phyloP scores from a whole-genome alignment of 2,113 vertebrate genomes.

The Echinops telfairi region DNA sequence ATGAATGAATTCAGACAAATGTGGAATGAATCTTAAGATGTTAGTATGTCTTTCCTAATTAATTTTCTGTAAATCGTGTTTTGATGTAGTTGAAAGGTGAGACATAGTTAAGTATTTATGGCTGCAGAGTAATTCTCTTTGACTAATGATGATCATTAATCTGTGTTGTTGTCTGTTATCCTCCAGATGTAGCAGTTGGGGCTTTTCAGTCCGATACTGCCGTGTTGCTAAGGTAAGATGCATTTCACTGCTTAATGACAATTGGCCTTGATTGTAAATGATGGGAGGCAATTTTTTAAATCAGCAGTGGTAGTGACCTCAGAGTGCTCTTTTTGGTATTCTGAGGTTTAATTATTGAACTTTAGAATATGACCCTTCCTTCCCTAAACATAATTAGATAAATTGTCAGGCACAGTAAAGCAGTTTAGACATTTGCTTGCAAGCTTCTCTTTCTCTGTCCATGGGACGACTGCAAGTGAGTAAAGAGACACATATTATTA shows the following conservation, averaged over 20 bases:
- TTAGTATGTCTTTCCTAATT: conserved; percentile 55
- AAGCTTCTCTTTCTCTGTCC: conserved; percentile 11
- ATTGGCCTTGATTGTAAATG: conserved; percentile 64
- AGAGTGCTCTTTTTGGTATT: conserved; percentile 51
- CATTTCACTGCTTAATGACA: conserved; percentile 60
- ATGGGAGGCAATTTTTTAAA: conserved; percentile 63
- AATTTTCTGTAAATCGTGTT: conserved; percentile 73
- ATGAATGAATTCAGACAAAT: conserved; percentile 58
- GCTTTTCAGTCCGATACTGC: conserved; percentile 95
- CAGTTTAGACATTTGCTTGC: conserved; percentile 30
- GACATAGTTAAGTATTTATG: conserved; percentile 55
- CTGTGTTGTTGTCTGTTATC: conserved; percentile 54
- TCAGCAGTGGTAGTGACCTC: conserved; percentile 51
- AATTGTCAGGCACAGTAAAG: neutral
- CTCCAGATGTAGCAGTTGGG: conserved; percentile 95
- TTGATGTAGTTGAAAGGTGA: conserved; percentile 74
- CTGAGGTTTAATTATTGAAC: conserved; percentile 55
- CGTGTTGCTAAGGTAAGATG: conserved; percentile 93
- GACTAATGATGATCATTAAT: conserved; percentile 76
- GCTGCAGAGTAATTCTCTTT: conserved; percentile 74
- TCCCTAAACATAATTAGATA: conserved; percentile 64
- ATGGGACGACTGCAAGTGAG: conserved; percentile 10
- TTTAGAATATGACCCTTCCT: conserved; percentile 18
- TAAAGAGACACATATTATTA: neutral
- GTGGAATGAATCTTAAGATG: conserved; percentile 34